Conservation (phyloP, 37 sponge, comb jelly and placozoan genomes). For the Agelas oroides region DNA sequence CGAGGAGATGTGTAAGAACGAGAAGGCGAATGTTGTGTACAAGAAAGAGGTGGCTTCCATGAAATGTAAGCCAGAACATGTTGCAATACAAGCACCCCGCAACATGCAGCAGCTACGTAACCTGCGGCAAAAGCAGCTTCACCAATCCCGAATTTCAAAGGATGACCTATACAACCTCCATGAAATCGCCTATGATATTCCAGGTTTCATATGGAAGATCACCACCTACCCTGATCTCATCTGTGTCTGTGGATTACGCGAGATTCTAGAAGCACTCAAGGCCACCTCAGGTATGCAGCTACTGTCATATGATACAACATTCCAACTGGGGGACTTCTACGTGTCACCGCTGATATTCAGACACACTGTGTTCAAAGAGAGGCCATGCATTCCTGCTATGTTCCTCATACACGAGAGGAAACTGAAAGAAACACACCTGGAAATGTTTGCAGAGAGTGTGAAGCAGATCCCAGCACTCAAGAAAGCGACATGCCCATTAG, state of each 20-base stretch:
- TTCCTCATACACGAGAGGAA: slow-evolving; percentile 55
- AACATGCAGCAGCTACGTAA: slow-evolving; percentile 41
- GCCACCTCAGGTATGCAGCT: slow-evolving; percentile 60
- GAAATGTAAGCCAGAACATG: slow-evolving; percentile 1
- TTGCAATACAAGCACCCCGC: too few species aligned
- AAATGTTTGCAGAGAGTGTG: background rate
- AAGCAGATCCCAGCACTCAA: background rate
- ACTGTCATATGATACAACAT: slow-evolving; percentile 67
- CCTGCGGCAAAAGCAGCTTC: background rate
- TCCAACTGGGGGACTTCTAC: slow-evolving; percentile 65
- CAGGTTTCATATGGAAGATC: slow-evolving; percentile 54
- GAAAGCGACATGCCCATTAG: slow-evolving; percentile 17
- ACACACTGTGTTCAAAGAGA: slow-evolving; percentile 57
- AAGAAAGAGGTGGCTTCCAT: background rate
- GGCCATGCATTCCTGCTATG: slow-evolving; percentile 42
- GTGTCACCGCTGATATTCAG: slow-evolving; percentile 47
- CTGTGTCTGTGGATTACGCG: slow-evolving; percentile 60
- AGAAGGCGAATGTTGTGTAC: slow-evolving; percentile 22
- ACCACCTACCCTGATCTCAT: slow-evolving; percentile 53
- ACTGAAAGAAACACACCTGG: slow-evolving; percentile 1
- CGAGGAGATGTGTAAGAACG: background rate
- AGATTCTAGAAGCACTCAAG: slow-evolving; percentile 17
- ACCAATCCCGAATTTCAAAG: slow-evolving; percentile 28
- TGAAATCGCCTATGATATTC: slow-evolving; percentile 48
- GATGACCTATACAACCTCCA: too few species aligned